phyloP scores from a whole-genome alignment of 37 sponge, comb jelly and placozoan species.

The Oopsacas minuta region DNA sequence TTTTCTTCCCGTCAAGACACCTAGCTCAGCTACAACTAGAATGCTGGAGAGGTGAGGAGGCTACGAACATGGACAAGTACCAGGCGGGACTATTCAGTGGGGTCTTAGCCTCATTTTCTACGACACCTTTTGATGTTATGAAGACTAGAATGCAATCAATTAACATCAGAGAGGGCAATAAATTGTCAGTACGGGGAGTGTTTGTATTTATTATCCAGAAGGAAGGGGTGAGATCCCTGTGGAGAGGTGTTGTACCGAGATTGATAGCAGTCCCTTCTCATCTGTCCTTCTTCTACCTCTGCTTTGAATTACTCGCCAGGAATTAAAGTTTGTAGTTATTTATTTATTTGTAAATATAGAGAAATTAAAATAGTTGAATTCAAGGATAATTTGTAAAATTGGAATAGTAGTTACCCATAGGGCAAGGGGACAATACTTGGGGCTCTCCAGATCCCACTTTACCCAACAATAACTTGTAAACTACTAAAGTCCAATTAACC shows the following conservation, averaged over 20 bases:
- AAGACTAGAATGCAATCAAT: slow-evolving; percentile 3
- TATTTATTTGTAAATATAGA: neutral
- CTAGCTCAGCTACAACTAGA: neutral
- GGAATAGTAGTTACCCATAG: no score
- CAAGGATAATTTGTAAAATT: neutral
- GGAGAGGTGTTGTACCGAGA: neutral
- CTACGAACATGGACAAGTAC: neutral
- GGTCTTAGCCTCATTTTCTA: neutral
- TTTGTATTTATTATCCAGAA: neutral
- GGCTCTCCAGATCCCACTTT: no score
- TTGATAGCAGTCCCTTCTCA: neutral
- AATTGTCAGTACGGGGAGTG: neutral
- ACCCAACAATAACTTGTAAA: no score
- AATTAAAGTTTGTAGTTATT: neutral
- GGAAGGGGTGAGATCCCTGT: neutral
- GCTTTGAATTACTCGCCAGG: neutral
- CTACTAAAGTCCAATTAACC: neutral
- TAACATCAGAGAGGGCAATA: neutral
- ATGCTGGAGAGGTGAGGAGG: neutral
- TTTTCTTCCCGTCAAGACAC: slow-evolving; percentile 42
- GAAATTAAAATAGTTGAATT: neutral
- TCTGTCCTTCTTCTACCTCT: slow-evolving; percentile 9
- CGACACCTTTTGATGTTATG: neutral
- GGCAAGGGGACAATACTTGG: no score
- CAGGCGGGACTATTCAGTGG: neutral